Evolutionary conservation across 2,888 invertebrate genomes (phyloP).

Genomic region (Camptogramma bilineatum): DNA sequence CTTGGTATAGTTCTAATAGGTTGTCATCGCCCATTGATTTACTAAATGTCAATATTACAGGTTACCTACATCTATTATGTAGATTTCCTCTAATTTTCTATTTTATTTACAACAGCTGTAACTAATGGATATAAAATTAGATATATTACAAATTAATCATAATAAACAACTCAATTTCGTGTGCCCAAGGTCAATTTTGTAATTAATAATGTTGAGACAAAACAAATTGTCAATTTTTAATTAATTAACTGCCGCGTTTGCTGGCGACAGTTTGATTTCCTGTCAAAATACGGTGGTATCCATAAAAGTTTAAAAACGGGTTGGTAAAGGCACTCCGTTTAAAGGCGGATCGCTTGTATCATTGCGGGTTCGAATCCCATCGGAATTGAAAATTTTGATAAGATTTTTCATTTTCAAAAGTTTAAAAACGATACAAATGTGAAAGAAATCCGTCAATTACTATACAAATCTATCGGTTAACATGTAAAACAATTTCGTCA

Average conservation of each 20-base stretch:
- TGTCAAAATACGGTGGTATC: conserved; percentile 8
- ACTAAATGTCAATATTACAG: conserved; percentile 31
- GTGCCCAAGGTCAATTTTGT: conserved; percentile 53
- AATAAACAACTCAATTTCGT: conserved; percentile 41
- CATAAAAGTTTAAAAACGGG: not conserved
- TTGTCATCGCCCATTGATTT: conserved; percentile 20
- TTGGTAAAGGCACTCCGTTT: too few relatives aligned
- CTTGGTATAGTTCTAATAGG: conserved; percentile 6
- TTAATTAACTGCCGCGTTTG: conserved; percentile 48
- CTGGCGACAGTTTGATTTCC: conserved; percentile 45
- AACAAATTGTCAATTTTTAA: conserved; percentile 50
- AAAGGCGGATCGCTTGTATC: too few relatives aligned
- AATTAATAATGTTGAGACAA: conserved; percentile 57
- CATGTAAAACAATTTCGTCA: too few relatives aligned
- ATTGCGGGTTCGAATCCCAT: too few relatives aligned
- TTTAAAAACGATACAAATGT: too few relatives aligned
- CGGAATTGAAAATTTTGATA: too few relatives aligned
- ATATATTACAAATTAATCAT: conserved; percentile 36
- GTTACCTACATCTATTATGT: conserved; percentile 22
- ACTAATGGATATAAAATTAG: conserved; percentile 33
- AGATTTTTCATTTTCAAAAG: too few relatives aligned
- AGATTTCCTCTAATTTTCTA: conserved; percentile 31
- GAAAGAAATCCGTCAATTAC: too few relatives aligned
- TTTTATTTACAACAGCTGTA: conserved; percentile 30
- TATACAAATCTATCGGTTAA: too few relatives aligned